These are phyloP conservation scores for Patella vulgata DNA, from an alignment of 1,140 invertebrate species.

Conservation along the genomic window DNA sequence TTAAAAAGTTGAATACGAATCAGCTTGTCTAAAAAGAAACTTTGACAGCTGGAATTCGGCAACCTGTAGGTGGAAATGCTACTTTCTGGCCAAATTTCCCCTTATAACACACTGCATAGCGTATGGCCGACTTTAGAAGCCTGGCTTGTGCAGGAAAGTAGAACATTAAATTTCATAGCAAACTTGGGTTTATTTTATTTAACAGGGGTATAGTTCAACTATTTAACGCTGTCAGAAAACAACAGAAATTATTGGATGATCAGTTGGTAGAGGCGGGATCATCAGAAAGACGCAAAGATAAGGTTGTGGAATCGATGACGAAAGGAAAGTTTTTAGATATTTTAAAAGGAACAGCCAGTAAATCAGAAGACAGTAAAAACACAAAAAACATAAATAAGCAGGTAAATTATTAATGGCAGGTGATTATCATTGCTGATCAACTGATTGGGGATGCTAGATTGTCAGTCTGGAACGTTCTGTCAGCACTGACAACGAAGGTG, in stretches of 20 bases:
- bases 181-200: constrained; percentile 26
- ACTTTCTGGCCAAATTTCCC: too few species aligned
- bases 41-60: too few species aligned
- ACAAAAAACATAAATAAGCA: constrained; percentile 15
- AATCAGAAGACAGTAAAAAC: constrained; percentile 18
- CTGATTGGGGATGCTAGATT: too few species aligned
- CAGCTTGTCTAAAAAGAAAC: too few species aligned
- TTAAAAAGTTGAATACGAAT: too few species aligned
- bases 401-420: neutral
- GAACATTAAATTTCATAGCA: too few species aligned
- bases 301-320: constrained; percentile 82
- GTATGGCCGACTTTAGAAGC: too few species aligned
- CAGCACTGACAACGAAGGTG: too few species aligned
- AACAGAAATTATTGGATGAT: constrained; percentile 81
- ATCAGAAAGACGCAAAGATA: constrained; percentile 83
- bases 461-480: neutral
- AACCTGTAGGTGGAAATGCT: too few species aligned
- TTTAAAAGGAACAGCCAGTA: constrained; percentile 73
- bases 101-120: too few species aligned
- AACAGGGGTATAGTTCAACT: constrained; percentile 88
- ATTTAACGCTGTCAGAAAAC: constrained; percentile 88
- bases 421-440: constrained; percentile 1
- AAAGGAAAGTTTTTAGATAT: constrained; percentile 85
- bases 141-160: too few species aligned
- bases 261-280: constrained; percentile 79